Percentiles rank a stretch among this genome's conserved stretches.
These are phyloP conservation scores for Ips typographus DNA, from an alignment of 1,140 invertebrate genomes.

Conservation along the genomic window DNA sequence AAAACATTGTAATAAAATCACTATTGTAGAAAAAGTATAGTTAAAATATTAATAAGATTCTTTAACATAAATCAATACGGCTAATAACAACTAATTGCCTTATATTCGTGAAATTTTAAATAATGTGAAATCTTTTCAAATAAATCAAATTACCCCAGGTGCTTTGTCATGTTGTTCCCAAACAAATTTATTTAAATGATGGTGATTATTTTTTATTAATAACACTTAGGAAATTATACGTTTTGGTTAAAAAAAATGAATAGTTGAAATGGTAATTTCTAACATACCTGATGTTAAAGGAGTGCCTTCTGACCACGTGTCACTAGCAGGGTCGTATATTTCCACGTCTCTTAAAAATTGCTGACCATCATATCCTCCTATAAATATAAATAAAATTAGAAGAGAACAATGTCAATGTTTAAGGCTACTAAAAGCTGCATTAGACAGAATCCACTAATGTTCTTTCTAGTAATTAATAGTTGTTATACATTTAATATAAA, in stretches of 20 bases:
- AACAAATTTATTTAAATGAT: neutral
- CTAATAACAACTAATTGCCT: too few relatives aligned
- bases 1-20: too few relatives aligned
- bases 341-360: constrained; percentile 81
- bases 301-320: constrained; percentile 74
- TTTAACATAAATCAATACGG: too few relatives aligned
- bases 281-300: constrained; percentile 69
- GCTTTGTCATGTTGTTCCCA: too few relatives aligned
- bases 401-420: neutral
- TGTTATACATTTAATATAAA: constrained; percentile 12
- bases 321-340: constrained; percentile 76
- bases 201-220: too few relatives aligned
- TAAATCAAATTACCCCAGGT: neutral
- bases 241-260: neutral
- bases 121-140: neutral
- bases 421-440: neutral
- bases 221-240: neutral
- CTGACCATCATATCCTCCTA: constrained; percentile 85
- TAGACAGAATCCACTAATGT: neutral
- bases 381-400: constrained; percentile 29
- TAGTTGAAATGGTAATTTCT: neutral
- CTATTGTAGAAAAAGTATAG: too few relatives aligned
- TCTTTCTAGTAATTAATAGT: too few relatives aligned
- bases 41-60: too few relatives aligned
- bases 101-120: too few relatives aligned